Base-by-base conservation (phyloP, 2,113 vertebrate genomes). In the Chaetodon trifascialis region DNA sequence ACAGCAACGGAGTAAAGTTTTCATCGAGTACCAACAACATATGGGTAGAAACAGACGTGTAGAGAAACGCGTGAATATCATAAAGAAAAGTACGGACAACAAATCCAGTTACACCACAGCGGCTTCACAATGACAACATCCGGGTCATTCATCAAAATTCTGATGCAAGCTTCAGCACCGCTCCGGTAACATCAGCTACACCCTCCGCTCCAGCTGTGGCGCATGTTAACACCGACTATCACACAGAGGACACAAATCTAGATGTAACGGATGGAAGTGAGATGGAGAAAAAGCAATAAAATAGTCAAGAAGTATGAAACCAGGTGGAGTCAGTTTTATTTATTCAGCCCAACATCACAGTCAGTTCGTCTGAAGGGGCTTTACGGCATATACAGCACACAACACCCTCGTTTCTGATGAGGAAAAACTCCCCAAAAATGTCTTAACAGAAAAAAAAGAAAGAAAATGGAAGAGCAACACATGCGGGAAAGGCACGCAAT, bases 151-250 rank as follows among this genome's bases (percentile, higher is more conserved):
- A 3, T 62, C 16, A 9, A 74, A 69, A 66, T 47, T 83, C 86
- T 91, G 90, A 91, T 34, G 90, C 86, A 91, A 90, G 80, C 25
- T 64, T n/a, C 15, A 11, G n/a, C 55, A 9, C 0, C 16, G 9
- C 23, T 21, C 38, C 14, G 42, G 82, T 4, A 82, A 88, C 58
- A 11, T 9, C 3, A 40, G n/a, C 1, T 16, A 30, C 63, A 69
- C 42, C 38, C 70, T 40, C 4, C 15, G 5, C 23, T 9, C 58
- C 25, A 47, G 62, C 55, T 14, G 2, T 6, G 42, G 5, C 7
- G 1, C 11, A 17, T 14, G 30, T 54, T 55, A 56, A 58, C 47
- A 25, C n/a, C 2, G 14, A n/a, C 11, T 6, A 44, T 16, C 4
- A 44, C 60, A 12, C 0, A 42, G 2, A 59, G 30, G 2, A 38